Base-by-base conservation (phyloP, 2,888 invertebrate genomes). In the Kryphioiulus occultus region DNA sequence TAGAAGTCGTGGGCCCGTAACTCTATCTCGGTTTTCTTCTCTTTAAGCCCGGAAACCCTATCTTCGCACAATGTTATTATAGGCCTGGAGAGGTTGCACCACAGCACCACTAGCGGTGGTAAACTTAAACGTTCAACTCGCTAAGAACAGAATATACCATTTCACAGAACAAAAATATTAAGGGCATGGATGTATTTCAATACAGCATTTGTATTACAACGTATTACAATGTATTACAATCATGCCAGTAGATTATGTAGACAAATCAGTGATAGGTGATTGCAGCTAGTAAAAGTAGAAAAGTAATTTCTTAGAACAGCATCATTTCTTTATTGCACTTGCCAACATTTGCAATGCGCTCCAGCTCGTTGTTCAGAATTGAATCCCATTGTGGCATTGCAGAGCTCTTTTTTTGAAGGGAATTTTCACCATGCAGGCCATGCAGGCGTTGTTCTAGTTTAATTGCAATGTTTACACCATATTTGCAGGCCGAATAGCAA, bases 381-480 rank as follows among this genome's bases (percentile, higher is more conserved):
- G 68, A 68, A 26, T 26, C 68, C 1, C 68, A 68, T 68, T 68
- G 26, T 68, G n/a, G 26, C 22, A 68, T 26, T 78, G 78, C 30
- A 30, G 15, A 78, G 30, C 78, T 78, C 15, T 26, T 78, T 44
- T 39, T 15, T 44, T 9, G 15, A 78, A 78, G 30, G 15, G 30
- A 30, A 15, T 30, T 78, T 78, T 78, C 30, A 30, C 30, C 78
- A 30, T 17, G 30, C 78, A 30, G 78, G 78, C 30, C 78, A 30
- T 17, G 30, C 78, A 30, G 78, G 78, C 78, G 78, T 78, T 78
- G 78, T 30, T 78, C 78, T 78, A 30, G 78, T 78, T 78, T 78
- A 78, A 78, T 78, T 78, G 78, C 78, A 78, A 78, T 30, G 78
- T 78, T 78, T 30, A 78, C 78, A 30, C 78, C 78, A 78, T 78